Percentiles rank a stretch among this genome's conserved stretches.
Evolutionary conservation across 2,888 invertebrate species (phyloP).

Genomic region (Erebia palarica): DNA sequence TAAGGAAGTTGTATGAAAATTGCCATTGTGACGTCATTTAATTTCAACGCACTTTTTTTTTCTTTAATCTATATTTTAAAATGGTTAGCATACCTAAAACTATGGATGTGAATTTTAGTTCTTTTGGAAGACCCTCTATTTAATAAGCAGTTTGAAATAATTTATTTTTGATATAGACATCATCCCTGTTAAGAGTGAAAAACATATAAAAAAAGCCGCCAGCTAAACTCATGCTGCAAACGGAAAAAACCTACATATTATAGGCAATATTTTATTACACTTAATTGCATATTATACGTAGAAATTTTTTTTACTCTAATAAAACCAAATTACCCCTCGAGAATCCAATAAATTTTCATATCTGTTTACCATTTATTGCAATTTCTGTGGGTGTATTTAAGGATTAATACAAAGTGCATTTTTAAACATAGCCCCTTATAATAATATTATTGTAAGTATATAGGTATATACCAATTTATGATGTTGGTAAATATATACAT

Average conservation of each 20-base stretch:
- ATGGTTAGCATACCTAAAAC: too few relatives aligned
- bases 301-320: conserved; percentile 38
- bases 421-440: background rate
- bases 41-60: too few relatives aligned
- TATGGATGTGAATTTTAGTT: too few relatives aligned
- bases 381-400: conserved; percentile 32
- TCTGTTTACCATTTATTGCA: conserved; percentile 36
- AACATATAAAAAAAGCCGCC: background rate
- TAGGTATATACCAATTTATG: too few relatives aligned
- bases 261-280: conserved; percentile 39
- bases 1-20: too few relatives aligned
- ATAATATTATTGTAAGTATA: too few relatives aligned
- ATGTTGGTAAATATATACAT: too few relatives aligned
- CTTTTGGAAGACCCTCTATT: too few relatives aligned
- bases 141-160: too few relatives aligned
- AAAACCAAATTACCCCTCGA: conserved; percentile 39
- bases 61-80: too few relatives aligned
- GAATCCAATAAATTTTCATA: conserved; percentile 38
- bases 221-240: conserved; percentile 34
- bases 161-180: too few relatives aligned
- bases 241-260: conserved; percentile 38
- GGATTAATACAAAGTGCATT: conserved; percentile 7
- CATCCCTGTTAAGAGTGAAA: background rate
- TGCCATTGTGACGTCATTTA: too few relatives aligned
- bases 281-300: conserved; percentile 39